Evolutionary conservation across 2,888 invertebrate genomes (phyloP).

Genomic region (Omphaloscelis lunosa): DNA sequence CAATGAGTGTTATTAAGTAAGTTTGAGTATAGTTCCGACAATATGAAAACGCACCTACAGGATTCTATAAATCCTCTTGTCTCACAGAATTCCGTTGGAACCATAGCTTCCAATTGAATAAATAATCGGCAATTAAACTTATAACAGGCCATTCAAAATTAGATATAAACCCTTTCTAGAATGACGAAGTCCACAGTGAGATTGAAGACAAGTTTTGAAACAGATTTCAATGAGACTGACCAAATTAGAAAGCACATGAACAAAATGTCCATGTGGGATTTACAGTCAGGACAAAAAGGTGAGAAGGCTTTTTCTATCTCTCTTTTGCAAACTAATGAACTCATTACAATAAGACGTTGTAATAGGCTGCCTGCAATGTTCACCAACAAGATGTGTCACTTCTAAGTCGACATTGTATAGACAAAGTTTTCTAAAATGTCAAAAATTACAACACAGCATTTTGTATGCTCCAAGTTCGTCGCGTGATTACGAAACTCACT

Average conservation of each 20-base stretch:
- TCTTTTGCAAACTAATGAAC: neutral
- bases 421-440: slow-evolving; percentile 45
- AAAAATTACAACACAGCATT: slow-evolving; percentile 59
- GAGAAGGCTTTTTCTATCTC: neutral
- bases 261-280: neutral
- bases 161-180: slow-evolving; percentile 8
- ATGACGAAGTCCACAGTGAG: neutral
- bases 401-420: slow-evolving; percentile 27
- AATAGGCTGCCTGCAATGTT: slow-evolving; percentile 13
- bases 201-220: neutral
- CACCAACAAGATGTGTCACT: slow-evolving; percentile 21
- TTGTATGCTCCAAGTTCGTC: slow-evolving; percentile 64
- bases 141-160: neutral
- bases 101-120: neutral
- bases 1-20: slow-evolving; percentile 57
- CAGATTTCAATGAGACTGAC: neutral
- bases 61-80: neutral
- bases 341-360: slow-evolving; percentile 5
- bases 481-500: slow-evolving; percentile 69
- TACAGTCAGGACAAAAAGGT: neutral
- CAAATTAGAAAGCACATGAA: neutral
- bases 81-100: neutral
- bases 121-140: neutral
- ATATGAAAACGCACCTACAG: neutral
- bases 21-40: neutral